Percentiles rank a stretch among this genome's conserved stretches.
These are phyloP conservation scores for Halyomorpha halys DNA, from an alignment of 1,140 invertebrate species.

Conservation along the genomic window DNA sequence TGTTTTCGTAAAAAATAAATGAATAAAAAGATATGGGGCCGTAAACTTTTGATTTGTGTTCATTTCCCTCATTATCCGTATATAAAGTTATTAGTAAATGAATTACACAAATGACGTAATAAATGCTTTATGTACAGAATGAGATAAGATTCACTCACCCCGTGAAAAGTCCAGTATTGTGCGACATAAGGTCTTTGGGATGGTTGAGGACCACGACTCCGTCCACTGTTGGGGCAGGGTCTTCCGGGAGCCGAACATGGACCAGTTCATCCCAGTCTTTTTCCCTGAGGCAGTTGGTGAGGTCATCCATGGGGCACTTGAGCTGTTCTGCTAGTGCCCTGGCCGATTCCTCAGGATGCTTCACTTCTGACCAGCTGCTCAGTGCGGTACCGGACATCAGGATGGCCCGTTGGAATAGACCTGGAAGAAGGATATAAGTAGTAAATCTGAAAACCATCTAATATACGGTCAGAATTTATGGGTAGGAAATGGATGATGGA, in stretches of 20 bases:
- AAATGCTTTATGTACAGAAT: too few species aligned
- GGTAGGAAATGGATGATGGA: too few species aligned
- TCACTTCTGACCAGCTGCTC: constrained; percentile 76
- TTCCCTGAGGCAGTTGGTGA: constrained; percentile 52
- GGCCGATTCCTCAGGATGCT: constrained; percentile 65
- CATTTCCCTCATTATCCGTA: too few species aligned
- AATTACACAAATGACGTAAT: too few species aligned
- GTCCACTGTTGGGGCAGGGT: constrained; percentile 73
- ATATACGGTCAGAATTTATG: too few species aligned
- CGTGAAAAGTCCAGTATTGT: constrained; percentile 59
- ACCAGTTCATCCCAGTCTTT: constrained; percentile 57
- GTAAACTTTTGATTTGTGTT: too few species aligned
- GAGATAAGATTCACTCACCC: constrained; percentile 39
- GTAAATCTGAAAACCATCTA: too few species aligned
- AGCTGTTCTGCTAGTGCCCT: constrained; percentile 68
- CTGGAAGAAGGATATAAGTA: constrained; percentile 46
- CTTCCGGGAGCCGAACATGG: constrained; percentile 55
- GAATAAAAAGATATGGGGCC: too few species aligned
- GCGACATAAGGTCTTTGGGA: constrained; percentile 57
- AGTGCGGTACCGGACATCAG: constrained; percentile 89
- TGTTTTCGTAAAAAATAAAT: too few species aligned
- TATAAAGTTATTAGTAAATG: too few species aligned
- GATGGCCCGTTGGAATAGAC: constrained; percentile 81
- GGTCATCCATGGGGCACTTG: constrained; percentile 57
- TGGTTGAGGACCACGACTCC: constrained; percentile 70